These are phyloP conservation scores for Melitaea athalia DNA, from an alignment of 2,888 invertebrate species.

Conservation along the genomic window DNA sequence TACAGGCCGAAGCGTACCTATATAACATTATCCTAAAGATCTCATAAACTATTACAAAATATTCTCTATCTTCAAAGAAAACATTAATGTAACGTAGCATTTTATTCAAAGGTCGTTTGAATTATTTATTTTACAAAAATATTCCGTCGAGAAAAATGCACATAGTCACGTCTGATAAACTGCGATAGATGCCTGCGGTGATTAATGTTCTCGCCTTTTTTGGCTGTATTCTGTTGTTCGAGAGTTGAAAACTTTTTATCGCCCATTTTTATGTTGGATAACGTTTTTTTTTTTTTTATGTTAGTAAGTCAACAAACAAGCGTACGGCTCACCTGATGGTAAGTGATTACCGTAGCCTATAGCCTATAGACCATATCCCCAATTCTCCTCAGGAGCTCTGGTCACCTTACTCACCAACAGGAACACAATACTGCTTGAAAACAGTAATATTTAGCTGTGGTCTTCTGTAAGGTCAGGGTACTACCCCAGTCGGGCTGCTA, in stretches of 20 bases:
- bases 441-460: too few species aligned
- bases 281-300: too few species aligned
- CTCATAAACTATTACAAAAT: background rate
- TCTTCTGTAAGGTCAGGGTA: too few species aligned
- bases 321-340: too few species aligned
- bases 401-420: too few species aligned
- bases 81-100: background rate
- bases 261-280: background rate
- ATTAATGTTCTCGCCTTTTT: conserved; percentile 4
- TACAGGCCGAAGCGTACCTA: too few species aligned
- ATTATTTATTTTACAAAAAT: conserved; percentile 14
- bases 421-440: too few species aligned
- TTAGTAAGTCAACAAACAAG: too few species aligned
- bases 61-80: background rate
- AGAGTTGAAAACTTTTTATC: background rate
- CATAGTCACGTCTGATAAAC: conserved; percentile 20
- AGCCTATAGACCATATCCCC: too few species aligned
- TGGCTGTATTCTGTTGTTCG: conserved; percentile 7
- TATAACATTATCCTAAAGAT: background rate
- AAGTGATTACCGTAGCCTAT: too few species aligned
- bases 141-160: conserved; percentile 13
- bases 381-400: too few species aligned
- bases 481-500: too few species aligned
- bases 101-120: background rate
- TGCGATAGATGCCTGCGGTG: conserved; percentile 6